Conservation (phyloP, 2,113 vertebrate genomes). For the Noturus placidus region DNA sequence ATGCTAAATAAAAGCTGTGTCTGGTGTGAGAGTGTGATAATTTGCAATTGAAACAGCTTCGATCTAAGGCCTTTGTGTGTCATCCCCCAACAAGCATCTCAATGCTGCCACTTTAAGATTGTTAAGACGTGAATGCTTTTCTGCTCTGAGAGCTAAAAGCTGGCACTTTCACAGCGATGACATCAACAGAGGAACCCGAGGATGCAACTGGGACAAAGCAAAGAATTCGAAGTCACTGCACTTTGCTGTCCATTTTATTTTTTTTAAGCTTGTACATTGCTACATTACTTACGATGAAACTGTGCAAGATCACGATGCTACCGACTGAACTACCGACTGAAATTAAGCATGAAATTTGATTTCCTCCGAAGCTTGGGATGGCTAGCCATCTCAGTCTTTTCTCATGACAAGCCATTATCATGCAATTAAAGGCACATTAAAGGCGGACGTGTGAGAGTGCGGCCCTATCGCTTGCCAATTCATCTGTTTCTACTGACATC, state of each 20-base stretch:
- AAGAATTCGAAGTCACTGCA: conserved; percentile 5
- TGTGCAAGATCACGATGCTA: conserved; percentile 12
- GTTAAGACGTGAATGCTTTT: conserved; percentile 7
- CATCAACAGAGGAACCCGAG: conserved; percentile 28
- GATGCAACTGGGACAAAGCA: conserved; percentile 28
- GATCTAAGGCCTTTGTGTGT: conserved; percentile 8
- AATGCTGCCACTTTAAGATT: conserved; percentile 11
- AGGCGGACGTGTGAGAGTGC: conserved; percentile 49
- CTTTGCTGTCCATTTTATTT: neutral
- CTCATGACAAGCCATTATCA: conserved; percentile 56
- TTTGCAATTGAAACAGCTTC: conserved; percentile 31
- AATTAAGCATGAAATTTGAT: conserved; percentile 41
- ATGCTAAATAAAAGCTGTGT: conserved; percentile 21
- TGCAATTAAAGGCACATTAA: conserved; percentile 65
- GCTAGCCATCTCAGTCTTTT: conserved; percentile 43
- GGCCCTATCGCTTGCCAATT: conserved; percentile 61
- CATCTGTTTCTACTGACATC: conserved; percentile 62
- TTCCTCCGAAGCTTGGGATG: conserved; percentile 45
- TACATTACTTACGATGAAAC: conserved; percentile 32
- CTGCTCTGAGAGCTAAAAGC: neutral
- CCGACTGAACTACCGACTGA: conserved; percentile 1
- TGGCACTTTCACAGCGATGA: conserved; percentile 24
- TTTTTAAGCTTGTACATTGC: conserved; percentile 14
- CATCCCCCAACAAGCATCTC: neutral
- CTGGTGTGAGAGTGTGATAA: conserved; percentile 15